Evolutionary conservation across 2,888 invertebrate genomes (phyloP).

Genomic region (Phyto melanocephala): DNA sequence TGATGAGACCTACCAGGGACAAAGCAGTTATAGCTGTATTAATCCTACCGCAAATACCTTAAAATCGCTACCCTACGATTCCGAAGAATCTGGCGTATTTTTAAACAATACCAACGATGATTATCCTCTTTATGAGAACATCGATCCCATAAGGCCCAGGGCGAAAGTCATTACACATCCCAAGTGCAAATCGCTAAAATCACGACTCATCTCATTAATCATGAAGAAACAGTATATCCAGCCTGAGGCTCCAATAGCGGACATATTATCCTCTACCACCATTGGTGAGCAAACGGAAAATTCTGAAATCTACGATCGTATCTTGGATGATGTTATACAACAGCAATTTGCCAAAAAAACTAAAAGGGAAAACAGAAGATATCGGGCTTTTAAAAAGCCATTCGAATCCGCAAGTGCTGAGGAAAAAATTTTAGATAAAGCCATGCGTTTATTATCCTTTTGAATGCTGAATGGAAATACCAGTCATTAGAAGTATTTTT

Average conservation of each 20-base stretch:
- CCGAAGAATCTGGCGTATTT: conserved; percentile 66
- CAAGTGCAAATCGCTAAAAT: conserved; percentile 41
- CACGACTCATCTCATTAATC: conserved; percentile 48
- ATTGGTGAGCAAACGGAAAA: conserved; percentile 39
- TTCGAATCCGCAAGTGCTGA: neutral
- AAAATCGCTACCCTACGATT: conserved; percentile 29
- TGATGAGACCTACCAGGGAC: conserved; percentile 59
- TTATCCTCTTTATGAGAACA: conserved; percentile 24
- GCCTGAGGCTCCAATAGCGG: neutral
- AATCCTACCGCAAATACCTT: neutral
- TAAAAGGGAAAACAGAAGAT: conserved; percentile 15
- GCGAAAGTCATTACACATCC: conserved; percentile 55
- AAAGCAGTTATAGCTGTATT: neutral
- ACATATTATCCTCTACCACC: conserved; percentile 43
- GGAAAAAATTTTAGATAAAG: too few relatives aligned
- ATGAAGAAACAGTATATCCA: conserved; percentile 43
- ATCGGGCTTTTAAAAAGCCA: neutral
- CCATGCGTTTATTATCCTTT: too few relatives aligned
- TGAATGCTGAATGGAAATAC: too few relatives aligned
- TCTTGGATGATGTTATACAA: conserved; percentile 37
- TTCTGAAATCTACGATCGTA: conserved; percentile 45
- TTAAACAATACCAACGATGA: neutral
- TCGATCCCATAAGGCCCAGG: conserved; percentile 65
- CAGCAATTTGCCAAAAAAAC: conserved; percentile 27
- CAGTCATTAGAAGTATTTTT: too few relatives aligned